phyloP scores from a whole-genome alignment of 2,113 vertebrate genomes.

The Sylvia atricapilla region DNA sequence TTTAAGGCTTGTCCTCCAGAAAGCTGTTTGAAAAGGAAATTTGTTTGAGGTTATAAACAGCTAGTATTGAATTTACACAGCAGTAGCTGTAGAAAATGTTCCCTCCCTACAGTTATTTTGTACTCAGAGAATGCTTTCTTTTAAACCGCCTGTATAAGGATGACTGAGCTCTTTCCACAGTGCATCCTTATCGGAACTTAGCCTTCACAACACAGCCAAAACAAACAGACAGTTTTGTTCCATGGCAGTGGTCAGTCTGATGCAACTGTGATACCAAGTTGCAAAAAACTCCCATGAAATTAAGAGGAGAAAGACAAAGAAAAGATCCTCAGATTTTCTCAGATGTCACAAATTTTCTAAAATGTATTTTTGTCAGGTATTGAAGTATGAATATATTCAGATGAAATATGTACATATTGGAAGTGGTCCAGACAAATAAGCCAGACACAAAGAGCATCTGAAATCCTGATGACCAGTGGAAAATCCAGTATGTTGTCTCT shows the following conservation, averaged over 20 bases:
- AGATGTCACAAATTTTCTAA: background rate
- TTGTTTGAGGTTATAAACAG: background rate
- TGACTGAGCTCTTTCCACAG: background rate
- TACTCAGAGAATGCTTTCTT: constrained; percentile 2
- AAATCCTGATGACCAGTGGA: background rate
- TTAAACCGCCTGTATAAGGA: background rate
- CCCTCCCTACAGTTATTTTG: background rate
- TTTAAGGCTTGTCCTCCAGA: background rate
- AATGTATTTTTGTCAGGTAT: background rate
- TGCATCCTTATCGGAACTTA: background rate
- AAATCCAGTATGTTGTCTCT: background rate
- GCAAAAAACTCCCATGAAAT: background rate
- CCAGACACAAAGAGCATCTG: background rate
- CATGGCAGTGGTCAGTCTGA: background rate
- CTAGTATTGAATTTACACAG: constrained; percentile 6
- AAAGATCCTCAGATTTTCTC: background rate
- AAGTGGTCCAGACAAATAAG: background rate
- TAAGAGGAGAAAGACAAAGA: background rate
- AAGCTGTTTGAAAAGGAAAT: background rate
- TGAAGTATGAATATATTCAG: background rate
- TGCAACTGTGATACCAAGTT: background rate
- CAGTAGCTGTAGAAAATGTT: background rate
- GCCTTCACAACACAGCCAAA: background rate
- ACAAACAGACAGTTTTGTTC: background rate
- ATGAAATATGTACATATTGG: background rate